Evolutionary conservation across 2,888 invertebrate species (phyloP).

Genomic region (Drosophila planitibia): DNA sequence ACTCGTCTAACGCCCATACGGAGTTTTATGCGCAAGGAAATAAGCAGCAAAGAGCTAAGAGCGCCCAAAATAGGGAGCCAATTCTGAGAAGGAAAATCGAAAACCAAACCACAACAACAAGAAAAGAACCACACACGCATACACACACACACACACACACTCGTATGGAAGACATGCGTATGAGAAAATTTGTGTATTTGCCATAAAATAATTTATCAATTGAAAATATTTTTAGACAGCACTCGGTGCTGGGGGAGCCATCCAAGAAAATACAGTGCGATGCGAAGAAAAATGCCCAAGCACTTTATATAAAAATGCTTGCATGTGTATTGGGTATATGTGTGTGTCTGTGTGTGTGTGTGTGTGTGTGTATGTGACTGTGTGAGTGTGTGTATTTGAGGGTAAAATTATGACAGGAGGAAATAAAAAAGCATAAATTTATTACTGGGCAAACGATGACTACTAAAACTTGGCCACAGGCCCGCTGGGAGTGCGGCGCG

Average conservation of each 20-base stretch:
- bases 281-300: slow-evolving; percentile 68
- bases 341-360: slow-evolving; percentile 36
- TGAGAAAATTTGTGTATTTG: slow-evolving; percentile 79
- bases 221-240: slow-evolving; percentile 73
- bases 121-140: slow-evolving; percentile 38
- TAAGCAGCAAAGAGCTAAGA: slow-evolving; percentile 55
- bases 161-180: slow-evolving; percentile 53
- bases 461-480: slow-evolving; percentile 79
- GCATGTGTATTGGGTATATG: slow-evolving; percentile 21
- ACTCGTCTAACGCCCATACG: slow-evolving; percentile 20
- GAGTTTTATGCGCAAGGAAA: slow-evolving; percentile 59
- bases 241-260: slow-evolving; percentile 17
- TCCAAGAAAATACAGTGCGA: slow-evolving; percentile 37
- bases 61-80: slow-evolving; percentile 30
- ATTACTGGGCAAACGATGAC: slow-evolving; percentile 79
- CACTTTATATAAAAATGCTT: slow-evolving; percentile 52
- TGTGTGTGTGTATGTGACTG: slow-evolving; percentile 24
- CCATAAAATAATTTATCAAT: slow-evolving; percentile 82
- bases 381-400: slow-evolving; percentile 67
- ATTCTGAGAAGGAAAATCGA: slow-evolving; percentile 47
- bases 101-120: slow-evolving; percentile 55
- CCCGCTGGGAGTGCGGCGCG: slow-evolving; percentile 62
- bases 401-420: slow-evolving; percentile 82
- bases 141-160: slow-evolving; percentile 21
- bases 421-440: slow-evolving; percentile 82